Evolutionary conservation across 2,888 invertebrate genomes (phyloP).

Genomic region (Netelia virgata): DNA sequence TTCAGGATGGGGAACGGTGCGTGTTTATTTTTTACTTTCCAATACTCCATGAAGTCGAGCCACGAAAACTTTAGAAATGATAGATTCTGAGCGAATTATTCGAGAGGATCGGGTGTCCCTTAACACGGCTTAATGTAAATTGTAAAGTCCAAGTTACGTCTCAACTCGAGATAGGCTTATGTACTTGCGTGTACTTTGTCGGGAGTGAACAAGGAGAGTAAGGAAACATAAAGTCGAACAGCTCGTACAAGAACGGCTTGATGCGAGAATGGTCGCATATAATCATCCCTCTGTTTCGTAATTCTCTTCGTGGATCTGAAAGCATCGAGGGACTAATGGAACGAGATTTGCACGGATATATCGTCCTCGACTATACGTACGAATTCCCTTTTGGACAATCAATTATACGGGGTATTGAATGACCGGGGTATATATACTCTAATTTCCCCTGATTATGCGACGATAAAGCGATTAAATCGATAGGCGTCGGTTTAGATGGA

Average conservation of each 20-base stretch:
- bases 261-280: slow-evolving; percentile 27
- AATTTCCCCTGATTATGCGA: not conserved
- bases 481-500: not conserved
- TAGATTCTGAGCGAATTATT: no score
- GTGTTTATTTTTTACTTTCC: no score
- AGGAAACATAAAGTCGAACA: slow-evolving; percentile 4
- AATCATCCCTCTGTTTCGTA: slow-evolving; percentile 22
- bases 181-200: not conserved
- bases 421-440: not conserved
- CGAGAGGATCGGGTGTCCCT: no score
- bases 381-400: not conserved
- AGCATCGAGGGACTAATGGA: not conserved
- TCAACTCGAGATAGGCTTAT: not conserved
- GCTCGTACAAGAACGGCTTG: slow-evolving; percentile 7
- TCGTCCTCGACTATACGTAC: not conserved
- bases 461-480: not conserved
- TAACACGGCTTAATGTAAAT: no score
- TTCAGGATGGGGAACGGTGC: not conserved
- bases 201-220: slow-evolving; percentile 11
- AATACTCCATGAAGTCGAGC: no score
- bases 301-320: slow-evolving; percentile 34
- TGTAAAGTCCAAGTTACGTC: no score
- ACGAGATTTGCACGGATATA: not conserved
- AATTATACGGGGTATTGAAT: not conserved
- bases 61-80: no score